These are phyloP conservation scores for Nettapus auritus DNA, from an alignment of 2,113 vertebrate genomes.

Conservation along the genomic window DNA sequence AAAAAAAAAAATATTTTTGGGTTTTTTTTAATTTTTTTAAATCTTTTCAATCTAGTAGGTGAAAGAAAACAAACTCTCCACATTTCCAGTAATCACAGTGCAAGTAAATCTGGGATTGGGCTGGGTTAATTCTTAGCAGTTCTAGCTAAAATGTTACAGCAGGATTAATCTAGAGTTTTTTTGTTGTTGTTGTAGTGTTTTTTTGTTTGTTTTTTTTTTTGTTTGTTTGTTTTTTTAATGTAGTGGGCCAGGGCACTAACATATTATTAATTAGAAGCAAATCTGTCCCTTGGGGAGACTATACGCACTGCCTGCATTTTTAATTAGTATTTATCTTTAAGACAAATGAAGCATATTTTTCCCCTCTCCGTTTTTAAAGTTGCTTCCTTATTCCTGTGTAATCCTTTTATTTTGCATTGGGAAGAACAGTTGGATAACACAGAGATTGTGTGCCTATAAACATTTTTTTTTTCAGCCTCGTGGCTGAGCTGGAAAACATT, in stretches of 20 bases:
- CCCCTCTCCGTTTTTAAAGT: neutral
- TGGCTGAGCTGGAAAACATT: neutral
- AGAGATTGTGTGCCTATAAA: neutral
- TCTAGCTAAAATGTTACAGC: neutral
- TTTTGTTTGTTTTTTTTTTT: neutral
- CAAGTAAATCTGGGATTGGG: constrained; percentile 60
- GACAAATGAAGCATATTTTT: neutral
- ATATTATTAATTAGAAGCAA: constrained; percentile 65
- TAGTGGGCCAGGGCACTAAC: neutral
- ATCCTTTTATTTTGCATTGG: constrained; percentile 33
- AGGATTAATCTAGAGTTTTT: constrained; percentile 32
- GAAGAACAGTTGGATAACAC: neutral
- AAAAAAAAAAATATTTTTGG: rapidly evolving
- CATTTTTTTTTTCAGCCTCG: constrained; percentile 1
- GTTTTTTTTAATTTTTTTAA: neutral
- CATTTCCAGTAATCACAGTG: constrained; percentile 42
- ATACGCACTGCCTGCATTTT: constrained; percentile 2
- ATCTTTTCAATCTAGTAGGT: neutral
- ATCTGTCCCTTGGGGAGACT: constrained; percentile 42
- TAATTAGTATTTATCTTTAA: constrained; percentile 20
- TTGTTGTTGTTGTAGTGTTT: neutral
- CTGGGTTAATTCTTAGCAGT: constrained; percentile 5
- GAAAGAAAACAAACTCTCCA: constrained; percentile 19
- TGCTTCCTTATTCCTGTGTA: neutral
- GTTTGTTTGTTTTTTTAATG: neutral